Base-by-base conservation (phyloP, 2,888 invertebrate genomes). In the Scaptodrosophila latifasciaeformis region DNA sequence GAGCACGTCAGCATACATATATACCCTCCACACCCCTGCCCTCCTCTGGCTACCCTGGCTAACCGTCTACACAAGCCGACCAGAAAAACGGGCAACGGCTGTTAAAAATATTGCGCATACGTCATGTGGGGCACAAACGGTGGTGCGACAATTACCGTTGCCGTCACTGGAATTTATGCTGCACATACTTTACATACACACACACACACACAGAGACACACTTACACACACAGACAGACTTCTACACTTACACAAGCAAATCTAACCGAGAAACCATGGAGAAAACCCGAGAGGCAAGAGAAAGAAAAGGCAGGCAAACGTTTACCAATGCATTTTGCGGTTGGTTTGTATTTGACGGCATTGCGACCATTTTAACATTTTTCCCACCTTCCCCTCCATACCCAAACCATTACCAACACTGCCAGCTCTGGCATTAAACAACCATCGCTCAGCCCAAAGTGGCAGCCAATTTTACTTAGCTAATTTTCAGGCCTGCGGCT, bases 391-490 rank as follows among this genome's bases (percentile, higher is more conserved):
- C 13, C 5, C 15, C 21, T 5, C 31, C 30, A n/a, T n/a, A 9
- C 27, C 27, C 5, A 27, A 27, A 9, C 27, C 27, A 9, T 6
- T 9, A 27, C 27, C 9, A 27, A 27, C 31, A 4, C 6, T 5
- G 9, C 7, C 34, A n/a, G 15, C 34, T 15, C n/a, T n/a, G n/a
- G n/a, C n/a, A n/a, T n/a, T n/a, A n/a, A n/a, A n/a, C n/a, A n/a
- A n/a, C n/a, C n/a, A n/a, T 2, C 45, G 6, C 15, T 12, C 24
- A 15, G 5, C 71, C 46, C 59, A 54, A 71, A 71, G 70, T 71
- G 63, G 47, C 75, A 67, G 67, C 70, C 74, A 77, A 67, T 72
- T 72, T 74, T 55, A 67, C 70, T 77, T 62, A 75, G 78, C 72
- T 72, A 72, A 72, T 72, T 72, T 75, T 59, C 59, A 59, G 62